A percentile compares a stretch with the other conserved stretches of the same genome.
These are phyloP conservation scores for Dasypolia templi DNA, from an alignment of 2,888 invertebrate genomes.

Conservation along the genomic window DNA sequence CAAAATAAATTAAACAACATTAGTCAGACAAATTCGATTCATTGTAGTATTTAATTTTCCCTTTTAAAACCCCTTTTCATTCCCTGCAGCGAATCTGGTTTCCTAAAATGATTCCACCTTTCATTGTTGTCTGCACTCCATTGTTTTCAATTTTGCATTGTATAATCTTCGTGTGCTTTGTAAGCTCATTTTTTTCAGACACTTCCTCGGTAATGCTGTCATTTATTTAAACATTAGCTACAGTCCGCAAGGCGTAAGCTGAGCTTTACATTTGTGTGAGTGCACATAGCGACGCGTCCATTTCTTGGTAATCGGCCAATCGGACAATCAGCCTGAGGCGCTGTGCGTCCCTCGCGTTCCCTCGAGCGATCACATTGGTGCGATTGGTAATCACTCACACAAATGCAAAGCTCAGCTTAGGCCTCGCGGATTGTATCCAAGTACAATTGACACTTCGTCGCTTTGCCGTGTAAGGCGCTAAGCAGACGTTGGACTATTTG, in stretches of 20 bases:
- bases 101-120: slow-evolving; percentile 45
- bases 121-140: slow-evolving; percentile 49
- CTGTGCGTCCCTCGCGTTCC: no score
- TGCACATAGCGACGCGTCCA: no score
- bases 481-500: no score
- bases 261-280: no score
- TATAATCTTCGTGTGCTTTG: slow-evolving; percentile 29
- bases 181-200: slow-evolving; percentile 26
- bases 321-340: no score
- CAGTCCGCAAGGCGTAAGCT: no score
- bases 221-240: neutral
- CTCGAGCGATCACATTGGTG: no score
- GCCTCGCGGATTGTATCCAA: no score
- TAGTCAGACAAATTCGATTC: slow-evolving; percentile 19
- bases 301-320: no score
- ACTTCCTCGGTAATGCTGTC: neutral
- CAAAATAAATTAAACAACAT: slow-evolving; percentile 23
- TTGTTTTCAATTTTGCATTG: slow-evolving; percentile 55
- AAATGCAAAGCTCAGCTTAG: no score
- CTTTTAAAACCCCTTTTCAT: slow-evolving; percentile 32
- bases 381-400: no score
- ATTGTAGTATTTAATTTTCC: slow-evolving; percentile 38
- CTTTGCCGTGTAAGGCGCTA: neutral
- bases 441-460: neutral
- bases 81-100: slow-evolving; percentile 36